Percentiles rank a stretch among this genome's conserved stretches.
Evolutionary conservation across 2,888 invertebrate genomes (phyloP).

Genomic region (Acronicta alni): DNA sequence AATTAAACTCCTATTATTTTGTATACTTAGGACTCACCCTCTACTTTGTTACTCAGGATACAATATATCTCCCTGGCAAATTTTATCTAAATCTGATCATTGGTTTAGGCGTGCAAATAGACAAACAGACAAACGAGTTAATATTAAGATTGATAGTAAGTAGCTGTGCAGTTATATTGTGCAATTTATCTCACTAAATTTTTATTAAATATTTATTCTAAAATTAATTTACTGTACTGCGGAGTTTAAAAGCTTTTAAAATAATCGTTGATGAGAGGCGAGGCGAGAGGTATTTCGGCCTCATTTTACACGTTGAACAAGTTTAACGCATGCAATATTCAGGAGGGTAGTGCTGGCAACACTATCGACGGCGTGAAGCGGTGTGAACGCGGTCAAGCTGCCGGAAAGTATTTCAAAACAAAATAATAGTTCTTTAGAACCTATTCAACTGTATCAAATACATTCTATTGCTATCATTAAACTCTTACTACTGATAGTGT

Average conservation of each 20-base stretch:
- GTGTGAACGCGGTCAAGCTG: conserved; percentile 35
- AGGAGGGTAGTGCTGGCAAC: conserved; percentile 46
- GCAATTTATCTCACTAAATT: conserved; percentile 10
- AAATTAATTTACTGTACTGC: conserved; percentile 14
- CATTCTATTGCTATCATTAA: not conserved
- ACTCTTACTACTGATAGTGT: too few species aligned
- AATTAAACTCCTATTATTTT: too few species aligned
- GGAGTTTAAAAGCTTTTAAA: conserved; percentile 46
- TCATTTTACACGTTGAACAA: conserved; percentile 54
- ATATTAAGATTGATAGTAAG: too few species aligned
- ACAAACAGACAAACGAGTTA: too few species aligned
- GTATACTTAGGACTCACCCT: too few species aligned
- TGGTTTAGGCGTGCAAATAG: too few species aligned
- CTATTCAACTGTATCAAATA: not conserved
- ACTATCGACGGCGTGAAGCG: conserved; percentile 34
- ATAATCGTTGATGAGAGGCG: conserved; percentile 41
- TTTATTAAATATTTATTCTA: conserved; percentile 18
- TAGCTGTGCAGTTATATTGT: not conserved
- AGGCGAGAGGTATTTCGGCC: conserved; percentile 32
- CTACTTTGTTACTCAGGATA: too few species aligned
- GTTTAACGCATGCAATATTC: conserved; percentile 64
- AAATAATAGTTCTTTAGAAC: conserved; percentile 5
- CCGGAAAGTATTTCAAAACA: conserved; percentile 36
- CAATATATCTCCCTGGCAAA: too few species aligned
- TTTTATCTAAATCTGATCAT: too few species aligned